Evolutionary conservation across 2,888 invertebrate genomes (phyloP).

Genomic region (Branchipolynoe longqiensis): DNA sequence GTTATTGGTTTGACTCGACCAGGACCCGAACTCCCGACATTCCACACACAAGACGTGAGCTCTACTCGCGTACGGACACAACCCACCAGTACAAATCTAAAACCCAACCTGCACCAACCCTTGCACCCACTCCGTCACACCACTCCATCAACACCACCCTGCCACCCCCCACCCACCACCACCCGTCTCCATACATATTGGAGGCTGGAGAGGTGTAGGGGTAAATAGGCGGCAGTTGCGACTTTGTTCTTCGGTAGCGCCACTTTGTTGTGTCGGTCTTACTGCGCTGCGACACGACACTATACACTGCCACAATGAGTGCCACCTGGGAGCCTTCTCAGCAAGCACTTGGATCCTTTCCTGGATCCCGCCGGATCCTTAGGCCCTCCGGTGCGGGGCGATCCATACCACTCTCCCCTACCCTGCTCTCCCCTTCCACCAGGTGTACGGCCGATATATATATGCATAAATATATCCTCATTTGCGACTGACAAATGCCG

Average conservation of each 20-base stretch:
- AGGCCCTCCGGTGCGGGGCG: not conserved
- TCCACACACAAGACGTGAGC: too few relatives aligned
- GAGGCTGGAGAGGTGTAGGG: conserved; percentile 8
- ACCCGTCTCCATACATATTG: conserved; percentile 44
- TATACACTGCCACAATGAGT: not conserved
- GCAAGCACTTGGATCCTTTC: not conserved
- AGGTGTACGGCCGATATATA: too few relatives aligned
- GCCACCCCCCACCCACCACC: not conserved
- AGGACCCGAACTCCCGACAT: too few relatives aligned
- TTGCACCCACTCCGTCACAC: too few relatives aligned
- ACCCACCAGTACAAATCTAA: too few relatives aligned
- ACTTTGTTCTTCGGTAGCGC: conserved; percentile 31
- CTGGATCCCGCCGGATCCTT: not conserved
- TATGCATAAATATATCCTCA: too few relatives aligned
- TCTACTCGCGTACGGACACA: too few relatives aligned
- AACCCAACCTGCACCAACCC: too few relatives aligned
- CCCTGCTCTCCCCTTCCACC: too few relatives aligned
- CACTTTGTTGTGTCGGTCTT: conserved; percentile 50
- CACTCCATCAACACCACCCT: too few relatives aligned
- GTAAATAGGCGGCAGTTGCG: conserved; percentile 18
- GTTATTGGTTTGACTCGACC: too few relatives aligned
- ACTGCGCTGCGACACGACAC: conserved; percentile 42
- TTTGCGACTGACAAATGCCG: too few relatives aligned
- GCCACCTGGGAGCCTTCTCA: conserved; percentile 28
- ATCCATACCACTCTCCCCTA: conserved; percentile 11